Evolutionary conservation across 2,113 vertebrate species (phyloP).

Genomic region (Ceyx margarethae): DNA sequence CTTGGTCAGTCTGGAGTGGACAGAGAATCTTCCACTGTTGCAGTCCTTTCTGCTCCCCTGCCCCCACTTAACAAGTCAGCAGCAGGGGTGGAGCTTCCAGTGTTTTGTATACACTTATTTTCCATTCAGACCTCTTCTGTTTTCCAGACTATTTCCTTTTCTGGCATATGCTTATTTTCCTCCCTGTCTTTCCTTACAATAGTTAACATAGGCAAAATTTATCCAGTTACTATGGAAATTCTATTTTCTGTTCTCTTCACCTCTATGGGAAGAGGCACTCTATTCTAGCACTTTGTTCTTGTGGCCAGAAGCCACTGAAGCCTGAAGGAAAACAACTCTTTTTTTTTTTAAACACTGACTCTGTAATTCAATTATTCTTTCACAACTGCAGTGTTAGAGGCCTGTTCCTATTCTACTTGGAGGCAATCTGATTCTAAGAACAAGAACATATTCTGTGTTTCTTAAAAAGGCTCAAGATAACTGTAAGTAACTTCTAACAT

Average conservation of each 20-base stretch:
- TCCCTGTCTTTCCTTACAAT: neutral
- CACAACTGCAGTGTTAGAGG: neutral
- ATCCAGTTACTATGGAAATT: conserved; percentile 9
- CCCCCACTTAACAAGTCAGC: neutral
- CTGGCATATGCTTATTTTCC: neutral
- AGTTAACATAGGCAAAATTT: neutral
- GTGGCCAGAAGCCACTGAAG: conserved; percentile 12
- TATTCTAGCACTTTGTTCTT: neutral
- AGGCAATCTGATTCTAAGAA: neutral
- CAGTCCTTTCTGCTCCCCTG: neutral
- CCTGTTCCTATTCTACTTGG: neutral
- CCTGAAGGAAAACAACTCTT: neutral
- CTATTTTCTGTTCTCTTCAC: neutral
- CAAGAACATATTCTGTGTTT: neutral
- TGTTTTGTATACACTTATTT: conserved; percentile 19
- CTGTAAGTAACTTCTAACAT: neutral
- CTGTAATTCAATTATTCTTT: neutral
- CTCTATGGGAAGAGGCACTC: neutral
- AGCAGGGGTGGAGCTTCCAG: neutral
- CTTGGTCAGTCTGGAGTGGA: neutral
- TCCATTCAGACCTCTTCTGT: conserved; percentile 6
- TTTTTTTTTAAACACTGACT: neutral
- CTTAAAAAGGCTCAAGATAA: neutral
- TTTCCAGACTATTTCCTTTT: conserved; percentile 25
- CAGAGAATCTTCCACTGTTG: neutral